Base-by-base conservation (phyloP, 2,113 vertebrate species). In the Tilapia sparmanii region DNA sequence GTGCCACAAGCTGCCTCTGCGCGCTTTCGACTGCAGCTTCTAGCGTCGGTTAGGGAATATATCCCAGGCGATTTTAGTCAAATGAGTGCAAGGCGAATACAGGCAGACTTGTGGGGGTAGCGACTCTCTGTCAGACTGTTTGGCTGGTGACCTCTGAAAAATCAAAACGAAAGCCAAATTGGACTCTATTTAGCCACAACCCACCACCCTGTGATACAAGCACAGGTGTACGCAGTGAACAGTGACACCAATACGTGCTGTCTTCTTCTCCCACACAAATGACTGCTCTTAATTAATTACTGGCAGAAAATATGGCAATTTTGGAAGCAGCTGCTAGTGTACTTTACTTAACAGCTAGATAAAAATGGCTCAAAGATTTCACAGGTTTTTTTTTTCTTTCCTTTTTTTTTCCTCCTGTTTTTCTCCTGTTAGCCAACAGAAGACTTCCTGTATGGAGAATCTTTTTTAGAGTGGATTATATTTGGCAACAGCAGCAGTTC, bases 251-350 rank as follows among this genome's bases (percentile, higher is more conserved):
- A 87, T 76, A 68, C 13, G 85, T 66, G 66, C 35, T 40, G 7
- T 61, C 16, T 29, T 22, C 66, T 81, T 38, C 26, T 80, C 57
- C 79, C 61, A 81, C 87, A 89, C 82, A 90, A 80, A 86, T 91
- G 85, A 73, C 82, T 87, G 81, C 84, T 86, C 87, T 87, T 90
- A 84, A 94, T 93, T 90, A 93, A 91, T 93, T 89, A 80, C 83
- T 35, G n/a, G 54, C 87, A 86, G 79, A 86, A 89, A 83, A 68
- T 71, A 16, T 85, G 84, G 83, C 57, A 52, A 22, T 61, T 90
- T 73, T 81, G 13, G 35, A 85, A 79, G 85, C 87, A 87, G 83
- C 87, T 93, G 88, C 47, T 61, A 82, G 35, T 89, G 8, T 87
- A 66, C 42, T 80, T 84, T 52, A 57, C 88, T 93, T 86, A 85